Base-by-base conservation (phyloP, 2,888 invertebrate species). In the Nysson spinosus region DNA sequence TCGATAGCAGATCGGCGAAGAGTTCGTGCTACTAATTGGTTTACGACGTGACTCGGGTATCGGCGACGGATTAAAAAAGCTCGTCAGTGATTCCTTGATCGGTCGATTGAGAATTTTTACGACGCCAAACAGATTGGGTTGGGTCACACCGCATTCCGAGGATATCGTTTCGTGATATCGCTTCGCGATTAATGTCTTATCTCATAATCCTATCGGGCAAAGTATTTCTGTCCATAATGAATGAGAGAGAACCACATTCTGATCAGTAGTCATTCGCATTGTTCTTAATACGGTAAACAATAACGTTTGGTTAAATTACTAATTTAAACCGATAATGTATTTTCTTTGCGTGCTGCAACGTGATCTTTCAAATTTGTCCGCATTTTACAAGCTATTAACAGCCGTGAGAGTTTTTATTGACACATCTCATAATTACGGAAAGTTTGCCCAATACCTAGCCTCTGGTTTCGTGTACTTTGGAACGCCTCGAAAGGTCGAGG, bases 1-100 rank as follows among this genome's bases (percentile, higher is more conserved):
- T 69, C 68, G 66, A 69, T 66, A 40, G 40, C 37, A 54, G 19
- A 44, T 61, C 56, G 61, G 61, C 28, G 49, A 57, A 54, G 40
- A 19, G 51, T 24, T 65, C 28, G 39, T 7, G 20, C 39, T 12
- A 19, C 49, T 66, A 61, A 69, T 69, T 54, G 61, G 16, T 19
- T 6, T 14, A 26, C 19, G 14, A 30, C 22, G 7, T 22, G n/a
- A 5, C 43, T 12, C 17, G 46, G 7, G 16, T 17, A 12, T 32
- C 32, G 16, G 2, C 1, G 28, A 35, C 6, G 17, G 28, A 22
- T 52, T 54, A 46, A 50, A 44, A 37, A 40, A 26, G 2, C 14
- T 4, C 9, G 16, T 9, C 17, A 20, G n/a, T 1, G 11, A n/a
- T 55, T 42, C 37, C n/a, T 19, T 12, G 42, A 17, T 17, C 28